Evolutionary conservation across 2,888 invertebrate species (phyloP).

Genomic region (Nematopogon swammerdamellus): DNA sequence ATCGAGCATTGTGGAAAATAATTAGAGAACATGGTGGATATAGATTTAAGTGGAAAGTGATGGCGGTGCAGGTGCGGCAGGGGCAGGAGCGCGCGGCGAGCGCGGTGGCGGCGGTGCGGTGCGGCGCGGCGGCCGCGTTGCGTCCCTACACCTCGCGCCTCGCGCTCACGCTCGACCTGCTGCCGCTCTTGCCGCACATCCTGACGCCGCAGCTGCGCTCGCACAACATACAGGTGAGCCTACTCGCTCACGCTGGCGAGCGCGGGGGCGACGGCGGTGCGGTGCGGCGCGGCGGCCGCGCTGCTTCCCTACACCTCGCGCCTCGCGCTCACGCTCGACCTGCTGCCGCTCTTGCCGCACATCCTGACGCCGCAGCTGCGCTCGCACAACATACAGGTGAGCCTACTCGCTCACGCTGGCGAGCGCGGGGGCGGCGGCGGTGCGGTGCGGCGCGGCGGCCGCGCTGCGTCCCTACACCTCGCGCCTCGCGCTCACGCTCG

Average conservation of each 20-base stretch:
- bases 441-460: constrained; percentile 59
- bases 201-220: constrained; percentile 73
- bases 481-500: constrained; percentile 53
- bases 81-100: constrained; percentile 59
- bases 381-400: constrained; percentile 60
- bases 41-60: too few species aligned
- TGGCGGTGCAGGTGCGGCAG: constrained; percentile 59
- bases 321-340: constrained; percentile 59
- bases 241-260: too few species aligned
- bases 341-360: constrained; percentile 67
- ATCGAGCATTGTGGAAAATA: background rate
- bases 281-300: constrained; percentile 56
- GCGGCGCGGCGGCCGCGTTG: constrained; percentile 52
- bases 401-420: too few species aligned
- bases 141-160: constrained; percentile 20
- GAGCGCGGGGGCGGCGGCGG: constrained; percentile 61
- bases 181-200: constrained; percentile 69
- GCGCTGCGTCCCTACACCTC: constrained; percentile 19
- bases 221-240: constrained; percentile 52
- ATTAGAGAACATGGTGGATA: too few species aligned
- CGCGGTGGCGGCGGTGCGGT: constrained; percentile 60
- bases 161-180: constrained; percentile 63
- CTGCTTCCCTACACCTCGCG: constrained; percentile 20
- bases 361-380: constrained; percentile 72
- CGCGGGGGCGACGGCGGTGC: constrained; percentile 61